Conservation (phyloP, 1,140 invertebrate species). For the Drosophila ironensis region DNA sequence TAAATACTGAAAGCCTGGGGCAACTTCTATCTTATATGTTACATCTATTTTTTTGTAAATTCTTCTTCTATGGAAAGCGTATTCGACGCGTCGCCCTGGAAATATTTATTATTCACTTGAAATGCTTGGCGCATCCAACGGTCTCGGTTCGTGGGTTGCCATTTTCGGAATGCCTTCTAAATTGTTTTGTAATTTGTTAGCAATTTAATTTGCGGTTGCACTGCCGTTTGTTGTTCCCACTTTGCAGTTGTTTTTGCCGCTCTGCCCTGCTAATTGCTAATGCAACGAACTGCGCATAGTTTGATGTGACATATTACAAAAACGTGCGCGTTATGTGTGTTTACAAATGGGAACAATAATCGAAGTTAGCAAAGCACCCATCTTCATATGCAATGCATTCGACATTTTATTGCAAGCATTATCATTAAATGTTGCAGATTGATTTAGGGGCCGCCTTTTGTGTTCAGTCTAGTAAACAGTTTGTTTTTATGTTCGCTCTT, state of each 20-base stretch:
- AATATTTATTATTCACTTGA: conserved; percentile 14
- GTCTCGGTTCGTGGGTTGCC: conserved; percentile 53
- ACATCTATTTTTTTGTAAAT: neutral
- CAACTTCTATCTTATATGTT: neutral
- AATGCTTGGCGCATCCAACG: conserved; percentile 48
- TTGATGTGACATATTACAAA: conserved; percentile 78
- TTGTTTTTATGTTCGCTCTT: conserved; percentile 49
- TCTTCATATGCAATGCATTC: conserved; percentile 43
- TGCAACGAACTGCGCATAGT: conserved; percentile 55
- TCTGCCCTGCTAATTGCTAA: conserved; percentile 63
- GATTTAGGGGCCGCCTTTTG: conserved; percentile 46
- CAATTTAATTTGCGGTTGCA: conserved; percentile 76
- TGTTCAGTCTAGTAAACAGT: conserved; percentile 5
- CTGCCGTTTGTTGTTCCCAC: conserved; percentile 36
- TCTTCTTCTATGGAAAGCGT: conserved; percentile 11
- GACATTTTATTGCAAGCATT: conserved; percentile 63
- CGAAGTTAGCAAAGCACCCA: no score
- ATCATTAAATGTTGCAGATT: conserved; percentile 60
- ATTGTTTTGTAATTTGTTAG: conserved; percentile 79
- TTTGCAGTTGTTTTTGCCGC: conserved; percentile 30
- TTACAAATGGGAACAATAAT: no score
- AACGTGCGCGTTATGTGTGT: conserved; percentile 68
- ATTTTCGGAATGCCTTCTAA: conserved; percentile 75
- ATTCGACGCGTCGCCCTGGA: neutral
- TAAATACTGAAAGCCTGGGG: no score